A percentile compares a stretch with the other conserved stretches of the same genome.
Conservation (phyloP, 2,113 vertebrate species). For the Podilymbus podiceps region DNA sequence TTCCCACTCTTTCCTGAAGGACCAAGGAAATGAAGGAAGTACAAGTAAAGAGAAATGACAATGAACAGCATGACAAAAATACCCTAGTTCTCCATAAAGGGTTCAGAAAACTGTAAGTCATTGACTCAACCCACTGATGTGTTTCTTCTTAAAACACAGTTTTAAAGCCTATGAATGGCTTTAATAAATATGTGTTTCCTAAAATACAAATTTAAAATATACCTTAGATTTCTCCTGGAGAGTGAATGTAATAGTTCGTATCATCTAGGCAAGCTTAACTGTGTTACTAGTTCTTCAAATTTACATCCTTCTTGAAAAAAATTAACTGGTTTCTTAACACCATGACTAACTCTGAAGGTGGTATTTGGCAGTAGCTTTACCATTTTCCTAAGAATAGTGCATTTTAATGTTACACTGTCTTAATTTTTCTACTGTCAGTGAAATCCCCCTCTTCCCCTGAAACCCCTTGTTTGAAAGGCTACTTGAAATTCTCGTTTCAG, state of each 20-base stretch:
- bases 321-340: background rate
- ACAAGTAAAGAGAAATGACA: background rate
- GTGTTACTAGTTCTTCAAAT: background rate
- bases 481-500: background rate
- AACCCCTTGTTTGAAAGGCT: background rate
- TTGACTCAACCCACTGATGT: background rate
- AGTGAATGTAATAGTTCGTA: background rate
- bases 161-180: background rate
- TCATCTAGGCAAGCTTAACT: background rate
- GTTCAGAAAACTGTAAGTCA: background rate
- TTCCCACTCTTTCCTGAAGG: background rate
- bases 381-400: background rate
- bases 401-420: background rate
- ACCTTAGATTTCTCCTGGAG: background rate
- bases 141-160: background rate
- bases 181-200: background rate
- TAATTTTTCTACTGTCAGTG: background rate
- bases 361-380: background rate
- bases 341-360: background rate
- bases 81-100: background rate
- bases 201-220: background rate
- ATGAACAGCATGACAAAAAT: background rate
- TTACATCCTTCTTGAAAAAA: background rate
- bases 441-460: background rate
- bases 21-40: background rate